A percentile compares a stretch with the other conserved stretches of the same genome.
Conservation (phyloP, 2,113 vertebrate species). For the Tapirus terrestris region DNA sequence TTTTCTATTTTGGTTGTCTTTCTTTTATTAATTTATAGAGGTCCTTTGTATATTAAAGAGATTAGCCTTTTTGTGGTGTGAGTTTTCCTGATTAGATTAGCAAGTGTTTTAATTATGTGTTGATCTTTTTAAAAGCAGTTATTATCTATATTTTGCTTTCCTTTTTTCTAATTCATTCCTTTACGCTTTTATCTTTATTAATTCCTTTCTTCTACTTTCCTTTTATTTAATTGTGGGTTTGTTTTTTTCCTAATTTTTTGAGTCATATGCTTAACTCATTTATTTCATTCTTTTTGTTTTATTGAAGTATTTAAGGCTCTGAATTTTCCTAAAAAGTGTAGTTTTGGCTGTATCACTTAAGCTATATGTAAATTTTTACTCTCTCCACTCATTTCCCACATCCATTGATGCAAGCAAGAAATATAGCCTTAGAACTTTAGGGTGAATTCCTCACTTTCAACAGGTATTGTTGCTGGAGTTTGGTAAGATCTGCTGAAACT, state of each 20-base stretch:
- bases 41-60: background rate
- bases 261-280: background rate
- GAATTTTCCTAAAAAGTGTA: background rate
- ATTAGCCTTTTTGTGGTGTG: background rate
- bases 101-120: background rate
- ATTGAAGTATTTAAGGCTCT: background rate
- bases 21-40: background rate
- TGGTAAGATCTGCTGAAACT: background rate
- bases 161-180: background rate
- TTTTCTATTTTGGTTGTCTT: background rate
- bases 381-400: background rate
- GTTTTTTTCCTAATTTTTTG: background rate
- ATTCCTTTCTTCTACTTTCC: background rate
- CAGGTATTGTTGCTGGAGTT: background rate
- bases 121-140: background rate
- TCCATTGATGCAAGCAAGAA: background rate
- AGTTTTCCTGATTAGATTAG: background rate
- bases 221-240: background rate
- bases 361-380: background rate
- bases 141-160: background rate
- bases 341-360: background rate
- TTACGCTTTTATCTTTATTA: background rate
- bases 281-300: conserved; percentile 23
- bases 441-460: background rate
- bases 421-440: background rate